Percentiles rank a stretch among this genome's conserved stretches.
phyloP scores from a whole-genome alignment of 2,113 vertebrate genomes.

The Setophaga petechia region DNA sequence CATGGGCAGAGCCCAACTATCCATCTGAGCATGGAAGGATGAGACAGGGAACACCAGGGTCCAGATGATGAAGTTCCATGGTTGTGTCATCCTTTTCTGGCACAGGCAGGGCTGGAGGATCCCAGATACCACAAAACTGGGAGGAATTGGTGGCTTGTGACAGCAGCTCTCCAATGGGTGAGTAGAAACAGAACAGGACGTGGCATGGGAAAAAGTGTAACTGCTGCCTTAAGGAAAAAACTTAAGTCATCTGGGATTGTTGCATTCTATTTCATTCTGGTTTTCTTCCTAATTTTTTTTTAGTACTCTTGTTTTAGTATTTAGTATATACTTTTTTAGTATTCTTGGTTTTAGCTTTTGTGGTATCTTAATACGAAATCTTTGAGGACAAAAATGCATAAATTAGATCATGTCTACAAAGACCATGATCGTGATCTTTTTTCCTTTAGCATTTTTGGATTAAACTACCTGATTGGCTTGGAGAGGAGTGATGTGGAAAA shows the following conservation, averaged over 20 bases:
- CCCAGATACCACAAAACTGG: accelerated
- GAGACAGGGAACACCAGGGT: not conserved
- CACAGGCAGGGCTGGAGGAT: not conserved
- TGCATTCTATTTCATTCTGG: not conserved
- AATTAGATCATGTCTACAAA: not conserved
- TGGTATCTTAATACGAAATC: not conserved
- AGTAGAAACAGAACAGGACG: not conserved
- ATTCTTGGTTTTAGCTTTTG: not conserved
- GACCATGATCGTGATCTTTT: not conserved
- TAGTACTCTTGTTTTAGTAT: no score
- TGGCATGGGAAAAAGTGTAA: accelerated
- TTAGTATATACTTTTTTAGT: no score
- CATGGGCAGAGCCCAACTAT: not conserved
- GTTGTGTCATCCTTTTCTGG: not conserved
- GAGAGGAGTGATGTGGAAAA: not conserved
- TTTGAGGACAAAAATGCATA: not conserved
- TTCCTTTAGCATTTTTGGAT: not conserved
- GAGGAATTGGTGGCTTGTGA: not conserved
- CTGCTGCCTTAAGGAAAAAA: not conserved
- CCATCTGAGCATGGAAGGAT: not conserved
- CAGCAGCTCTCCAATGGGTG: not conserved
- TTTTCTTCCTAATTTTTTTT: not conserved
- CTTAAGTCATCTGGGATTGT: no score
- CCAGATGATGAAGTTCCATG: not conserved
- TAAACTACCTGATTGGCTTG: not conserved